Base-by-base conservation (phyloP, 2,888 invertebrate species). In the Hemicrepidius hirtus region DNA sequence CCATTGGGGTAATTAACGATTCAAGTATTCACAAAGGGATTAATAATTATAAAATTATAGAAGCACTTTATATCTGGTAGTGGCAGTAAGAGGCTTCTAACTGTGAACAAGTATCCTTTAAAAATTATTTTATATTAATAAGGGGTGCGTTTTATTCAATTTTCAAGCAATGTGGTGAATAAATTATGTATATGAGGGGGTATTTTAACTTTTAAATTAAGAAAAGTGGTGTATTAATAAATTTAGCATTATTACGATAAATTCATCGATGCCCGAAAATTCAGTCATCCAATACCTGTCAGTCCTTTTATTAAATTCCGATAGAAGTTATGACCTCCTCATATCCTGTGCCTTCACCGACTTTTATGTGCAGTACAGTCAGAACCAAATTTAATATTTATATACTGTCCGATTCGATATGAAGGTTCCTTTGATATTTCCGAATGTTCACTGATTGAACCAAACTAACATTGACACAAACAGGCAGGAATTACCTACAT, bases 281-380 rank as follows among this genome's bases (percentile, higher is more conserved):
- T 63, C 68, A 57, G 44, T 57, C 55, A 35, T 63, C 46, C 71
- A 62, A 67, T 67, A 68, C 55, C 67, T 53, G 71, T 67, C 57
- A 57, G 57, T 57, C 59, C 41, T 49, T 59, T 73, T 73, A 73
- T 73, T 73, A 73, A 73, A 73, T 73, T 73, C 73, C 73, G 46
- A 64, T 64, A 68, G 49, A 60, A 64, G 60, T 68, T 68, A 73
- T 68, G 50, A 66, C 71, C 66, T 28, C 28, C 59, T 69, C 60
- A 44, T 40, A 60, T 71, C 46, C 44, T 13, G 35, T 55, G 44
- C 64, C 41, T 49, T 40, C 16, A 24, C 41, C 13, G 41, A 44
- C 24, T 44, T 60, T 63, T 64, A 59, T 62, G 37, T 32, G 50
- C 37, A 53, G 49, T 62, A 68, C 24, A 41, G 28, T 41, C 21